These are phyloP conservation scores for Stenolophus ochropezus DNA, from an alignment of 2,888 invertebrate genomes.

Conservation along the genomic window DNA sequence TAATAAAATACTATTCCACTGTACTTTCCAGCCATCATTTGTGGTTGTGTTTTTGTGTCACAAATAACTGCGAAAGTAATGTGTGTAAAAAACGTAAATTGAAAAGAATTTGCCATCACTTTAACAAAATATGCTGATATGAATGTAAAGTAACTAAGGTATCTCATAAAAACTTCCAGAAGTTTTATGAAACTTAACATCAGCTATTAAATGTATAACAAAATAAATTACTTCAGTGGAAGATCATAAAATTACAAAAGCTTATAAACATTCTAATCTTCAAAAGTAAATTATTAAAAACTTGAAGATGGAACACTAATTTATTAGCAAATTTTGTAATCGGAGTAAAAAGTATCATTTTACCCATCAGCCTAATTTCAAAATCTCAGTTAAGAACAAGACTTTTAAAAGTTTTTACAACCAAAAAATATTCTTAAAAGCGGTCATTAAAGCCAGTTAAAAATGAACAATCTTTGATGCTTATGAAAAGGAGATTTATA, in stretches of 20 bases:
- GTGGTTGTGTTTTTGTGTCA: no score
- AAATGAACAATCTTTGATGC: conserved; percentile 1
- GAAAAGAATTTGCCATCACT: not conserved
- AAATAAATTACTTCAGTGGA: conserved; percentile 32
- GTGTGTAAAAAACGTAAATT: not conserved
- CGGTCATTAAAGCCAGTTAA: conserved; percentile 29
- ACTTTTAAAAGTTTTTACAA: conserved; percentile 38
- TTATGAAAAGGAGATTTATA: no score
- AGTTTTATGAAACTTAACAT: conserved; percentile 3
- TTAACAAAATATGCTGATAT: conserved; percentile 8
- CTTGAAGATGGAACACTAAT: conserved; percentile 22
- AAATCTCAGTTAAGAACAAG: conserved; percentile 8
- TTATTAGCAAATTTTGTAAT: conserved; percentile 32
- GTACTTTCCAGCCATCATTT: no score
- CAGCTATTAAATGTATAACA: conserved; percentile 17
- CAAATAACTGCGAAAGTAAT: no score
- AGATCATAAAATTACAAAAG: conserved; percentile 32
- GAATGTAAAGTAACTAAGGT: conserved; percentile 9
- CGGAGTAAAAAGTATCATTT: conserved; percentile 27
- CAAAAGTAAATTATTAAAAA: conserved; percentile 18
- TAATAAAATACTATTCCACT: no score
- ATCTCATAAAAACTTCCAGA: not conserved
- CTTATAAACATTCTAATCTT: conserved; percentile 29
- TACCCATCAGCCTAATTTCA: conserved; percentile 27
- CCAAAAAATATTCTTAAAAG: conserved; percentile 25